Base-by-base conservation (phyloP, 2,113 vertebrate genomes). In the Plestiodon gilberti region DNA sequence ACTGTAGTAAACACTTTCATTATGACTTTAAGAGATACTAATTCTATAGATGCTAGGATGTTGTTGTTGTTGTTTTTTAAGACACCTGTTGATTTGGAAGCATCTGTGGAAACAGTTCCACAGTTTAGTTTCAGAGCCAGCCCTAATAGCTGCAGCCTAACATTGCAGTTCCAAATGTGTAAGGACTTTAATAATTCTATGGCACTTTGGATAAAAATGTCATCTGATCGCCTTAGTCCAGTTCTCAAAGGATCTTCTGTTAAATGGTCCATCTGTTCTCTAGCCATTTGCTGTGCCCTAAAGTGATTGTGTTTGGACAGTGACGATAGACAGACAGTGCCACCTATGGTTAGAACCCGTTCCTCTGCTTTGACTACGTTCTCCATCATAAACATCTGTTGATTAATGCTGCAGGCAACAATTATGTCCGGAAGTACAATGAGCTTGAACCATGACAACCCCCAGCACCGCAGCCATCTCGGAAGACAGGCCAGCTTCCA, bases 391-490 rank as follows among this genome's bases (percentile, higher is more conserved):
- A 83, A 89, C 93, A 91, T 80, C 83, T 96, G 83, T 94, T 94
- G 94, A n/a, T 97, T 95, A 83, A 95, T 97, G 94, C 96, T 96
- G 69, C 95, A 99, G 99, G 99, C 99, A 77, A 99, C 99, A 92
- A 99, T 99, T 94, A 99, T 99, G 99, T 99, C 98, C 74, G 98
- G 99, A 93, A 99, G 98, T 94, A 98, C 97, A 81, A 95, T 99
- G 94, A 99, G 98, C 92, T 95, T 99, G 96, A 98, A 99, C 95
- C 98, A 98, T 7, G 98, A 99, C 88, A 97, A 97, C 61, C 92
- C 97, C 17, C 96, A 97, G 3, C 89, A 96, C 81, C 98, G 98
- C 83, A 98, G 95, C 94, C 98, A 98, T 15, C 97, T 99, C 93
- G 98, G 98, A 81, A 96, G 99, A 70, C 99, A 99, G 96, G 97